Base-by-base conservation (phyloP, 2,113 vertebrate species). In the Anguilla rostrata region DNA sequence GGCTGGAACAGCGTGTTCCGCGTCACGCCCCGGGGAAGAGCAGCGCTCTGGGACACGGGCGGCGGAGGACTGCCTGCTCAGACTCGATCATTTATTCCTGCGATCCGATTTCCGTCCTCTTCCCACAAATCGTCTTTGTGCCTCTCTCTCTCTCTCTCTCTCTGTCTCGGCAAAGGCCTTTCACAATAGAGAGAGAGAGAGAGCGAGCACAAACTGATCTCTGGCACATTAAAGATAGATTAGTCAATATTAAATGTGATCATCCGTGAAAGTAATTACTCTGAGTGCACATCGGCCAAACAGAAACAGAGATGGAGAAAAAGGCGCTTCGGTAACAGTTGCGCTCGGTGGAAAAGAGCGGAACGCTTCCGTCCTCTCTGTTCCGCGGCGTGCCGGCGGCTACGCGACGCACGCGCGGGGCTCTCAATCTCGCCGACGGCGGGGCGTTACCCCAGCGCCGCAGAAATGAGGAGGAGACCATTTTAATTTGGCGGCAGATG, bases 401-500 rank as follows among this genome's bases (percentile, higher is more conserved):
- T 29, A 56, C 82, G 63, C 29, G 39, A 34, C 29, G 82, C 82
- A 34, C 41, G 46, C 18, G 5, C 14, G 26, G 15, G 81, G 7
- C 56, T 26, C 78, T 78, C 46, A 71, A 80, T 81, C 88, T 49
- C 26, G 75, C 60, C 34, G 78, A 80, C 63, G 84, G 20, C 71
- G 53, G 83, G 83, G 83, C 78, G 71, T 89, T 87, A 79, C 57
- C 20, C 34, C 63, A 29, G 43, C 78, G 40, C 34, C 9, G 83
- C 39, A 81, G 43, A 60, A 40, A 83, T 41, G 78, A 56, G 78
- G 26, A 80, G 57, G 16, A 11, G 9, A 34, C 29, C 6, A 87
- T 34, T 83, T 41, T 78, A 87, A 85, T 86, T 88, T 78, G 60
- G 63, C 60, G 85, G 83, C 90, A 91, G 89, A 91, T 90, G 90